A percentile compares a stretch with the other conserved stretches of the same genome.
Evolutionary conservation across 2,888 invertebrate species (phyloP).

Genomic region (Abscondita cerata): DNA sequence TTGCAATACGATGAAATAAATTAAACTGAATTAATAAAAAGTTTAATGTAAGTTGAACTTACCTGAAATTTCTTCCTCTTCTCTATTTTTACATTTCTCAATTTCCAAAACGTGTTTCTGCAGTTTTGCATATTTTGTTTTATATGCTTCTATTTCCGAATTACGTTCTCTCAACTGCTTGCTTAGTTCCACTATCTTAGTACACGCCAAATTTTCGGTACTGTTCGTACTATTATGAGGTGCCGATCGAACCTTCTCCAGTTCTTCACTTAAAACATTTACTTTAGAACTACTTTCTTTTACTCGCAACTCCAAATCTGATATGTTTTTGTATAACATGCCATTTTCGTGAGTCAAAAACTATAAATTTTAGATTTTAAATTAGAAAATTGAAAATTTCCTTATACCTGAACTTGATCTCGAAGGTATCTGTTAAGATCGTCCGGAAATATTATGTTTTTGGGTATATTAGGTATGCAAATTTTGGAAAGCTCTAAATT

Average conservation of each 20-base stretch:
- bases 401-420: constrained; percentile 67
- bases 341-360: constrained; percentile 65
- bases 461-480: constrained; percentile 47
- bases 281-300: constrained; percentile 60
- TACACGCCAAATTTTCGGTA: constrained; percentile 64
- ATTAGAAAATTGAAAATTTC: too few relatives aligned
- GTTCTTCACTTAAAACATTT: constrained; percentile 58
- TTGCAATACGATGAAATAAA: too few relatives aligned
- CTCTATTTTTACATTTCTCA: constrained; percentile 19
- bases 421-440: constrained; percentile 68
- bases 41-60: too few relatives aligned
- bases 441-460: constrained; percentile 64
- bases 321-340: constrained; percentile 62
- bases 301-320: constrained; percentile 60
- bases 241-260: constrained; percentile 63
- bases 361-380: constrained; percentile 46
- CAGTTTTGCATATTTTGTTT: constrained; percentile 65
- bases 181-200: constrained; percentile 72
- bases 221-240: constrained; percentile 57
- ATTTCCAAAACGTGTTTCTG: constrained; percentile 52
- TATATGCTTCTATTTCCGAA: constrained; percentile 66
- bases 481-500: constrained; percentile 37
- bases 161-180: constrained; percentile 71
- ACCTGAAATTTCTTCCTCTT: constrained; percentile 17
- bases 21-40: too few relatives aligned